These are phyloP conservation scores for Calephelis virginiensis DNA, from an alignment of 1,140 invertebrate genomes.

Conservation along the genomic window DNA sequence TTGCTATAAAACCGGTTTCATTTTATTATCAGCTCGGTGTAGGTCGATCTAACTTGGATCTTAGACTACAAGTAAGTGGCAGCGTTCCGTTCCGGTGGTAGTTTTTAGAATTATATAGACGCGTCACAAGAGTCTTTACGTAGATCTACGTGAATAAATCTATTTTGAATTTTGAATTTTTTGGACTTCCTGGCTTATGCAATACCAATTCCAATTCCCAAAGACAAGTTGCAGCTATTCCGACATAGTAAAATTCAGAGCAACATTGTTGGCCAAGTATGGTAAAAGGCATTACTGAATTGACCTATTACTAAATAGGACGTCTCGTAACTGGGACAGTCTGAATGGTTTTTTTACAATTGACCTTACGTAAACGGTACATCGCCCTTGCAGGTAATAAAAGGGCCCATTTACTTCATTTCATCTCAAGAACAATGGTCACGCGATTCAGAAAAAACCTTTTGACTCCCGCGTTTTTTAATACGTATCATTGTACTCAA, in stretches of 20 bases:
- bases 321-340: neutral
- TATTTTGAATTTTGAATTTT: too few species aligned
- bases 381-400: conserved; percentile 46
- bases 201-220: too few species aligned
- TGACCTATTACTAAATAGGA: conserved; percentile 13
- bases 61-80: too few species aligned
- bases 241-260: neutral
- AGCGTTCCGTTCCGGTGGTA: too few species aligned
- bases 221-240: neutral
- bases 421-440: conserved; percentile 37
- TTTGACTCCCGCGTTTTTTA: conserved; percentile 23
- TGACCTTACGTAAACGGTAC: conserved; percentile 35
- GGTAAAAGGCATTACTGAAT: neutral
- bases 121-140: too few species aligned
- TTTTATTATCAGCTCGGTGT: too few species aligned
- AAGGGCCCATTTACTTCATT: conserved; percentile 39
- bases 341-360: conserved; percentile 13
- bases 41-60: too few species aligned
- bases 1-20: too few species aligned
- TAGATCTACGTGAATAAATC: too few species aligned
- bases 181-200: too few species aligned
- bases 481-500: conserved; percentile 29
- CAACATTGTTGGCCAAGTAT: neutral
- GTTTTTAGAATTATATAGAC: too few species aligned
- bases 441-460: conserved; percentile 44